These are phyloP conservation scores for Larimichthys crocea DNA, from an alignment of 2,113 vertebrate genomes.

Conservation along the genomic window DNA sequence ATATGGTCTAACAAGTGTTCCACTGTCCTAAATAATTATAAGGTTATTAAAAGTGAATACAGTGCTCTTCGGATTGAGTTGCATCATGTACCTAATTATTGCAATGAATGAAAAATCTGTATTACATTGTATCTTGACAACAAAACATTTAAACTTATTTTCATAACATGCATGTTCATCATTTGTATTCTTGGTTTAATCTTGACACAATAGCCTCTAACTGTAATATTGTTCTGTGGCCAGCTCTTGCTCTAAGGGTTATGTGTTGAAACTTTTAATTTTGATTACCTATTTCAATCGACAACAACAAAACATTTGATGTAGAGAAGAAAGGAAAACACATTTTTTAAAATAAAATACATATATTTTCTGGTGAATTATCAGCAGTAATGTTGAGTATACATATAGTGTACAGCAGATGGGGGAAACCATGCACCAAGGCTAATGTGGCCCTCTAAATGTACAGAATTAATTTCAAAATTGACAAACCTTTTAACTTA, in stretches of 20 bases:
- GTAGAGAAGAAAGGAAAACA: not conserved
- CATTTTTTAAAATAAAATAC: not conserved
- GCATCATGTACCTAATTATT: conserved; percentile 35
- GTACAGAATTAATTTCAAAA: not conserved
- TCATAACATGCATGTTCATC: conserved; percentile 22
- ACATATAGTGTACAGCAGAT: not conserved
- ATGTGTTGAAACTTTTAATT: too few relatives aligned
- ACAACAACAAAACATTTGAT: not conserved
- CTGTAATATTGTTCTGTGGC: conserved; percentile 26
- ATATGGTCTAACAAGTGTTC: conserved; percentile 22
- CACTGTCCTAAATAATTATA: conserved; percentile 45
- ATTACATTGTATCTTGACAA: conserved; percentile 25
- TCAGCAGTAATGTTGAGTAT: not conserved
- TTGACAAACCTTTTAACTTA: not conserved
- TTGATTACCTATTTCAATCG: conserved; percentile 3
- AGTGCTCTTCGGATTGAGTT: conserved; percentile 28
- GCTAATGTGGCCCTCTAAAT: not conserved
- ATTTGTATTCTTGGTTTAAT: conserved; percentile 33
- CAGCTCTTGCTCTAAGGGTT: conserved; percentile 5
- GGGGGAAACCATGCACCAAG: not conserved
- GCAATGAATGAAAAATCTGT: conserved; percentile 42
- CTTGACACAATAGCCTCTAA: conserved; percentile 39
- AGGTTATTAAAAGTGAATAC: conserved; percentile 49
- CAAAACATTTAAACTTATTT: conserved; percentile 40
- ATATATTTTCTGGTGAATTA: not conserved